These are phyloP conservation scores for Drosophila santomea DNA, from an alignment of 1,140 invertebrate genomes.

Conservation along the genomic window DNA sequence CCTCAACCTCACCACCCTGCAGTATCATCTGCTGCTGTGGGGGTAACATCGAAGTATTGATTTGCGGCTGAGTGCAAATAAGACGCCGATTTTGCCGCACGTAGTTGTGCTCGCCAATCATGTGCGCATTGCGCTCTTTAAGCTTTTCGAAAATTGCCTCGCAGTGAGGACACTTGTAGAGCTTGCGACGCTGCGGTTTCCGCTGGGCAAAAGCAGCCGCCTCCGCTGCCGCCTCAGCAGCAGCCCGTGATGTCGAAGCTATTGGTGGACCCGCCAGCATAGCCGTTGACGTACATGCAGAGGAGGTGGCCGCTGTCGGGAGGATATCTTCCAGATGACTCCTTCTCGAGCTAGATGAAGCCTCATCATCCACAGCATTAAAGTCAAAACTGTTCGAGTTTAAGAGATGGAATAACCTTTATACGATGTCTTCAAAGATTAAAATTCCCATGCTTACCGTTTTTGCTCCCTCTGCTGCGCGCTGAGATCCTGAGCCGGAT, in stretches of 20 bases:
- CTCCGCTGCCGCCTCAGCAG: slow-evolving; percentile 63
- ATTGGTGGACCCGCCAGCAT: slow-evolving; percentile 76
- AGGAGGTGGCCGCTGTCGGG: slow-evolving; percentile 31
- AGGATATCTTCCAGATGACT: slow-evolving; percentile 47
- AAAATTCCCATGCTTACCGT: slow-evolving; percentile 28
- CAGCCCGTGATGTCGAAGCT: slow-evolving; percentile 67
- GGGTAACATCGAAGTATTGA: slow-evolving; percentile 21
- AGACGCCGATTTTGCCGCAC: slow-evolving; percentile 79
- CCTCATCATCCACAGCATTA: slow-evolving; percentile 55
- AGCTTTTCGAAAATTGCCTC: slow-evolving; percentile 70
- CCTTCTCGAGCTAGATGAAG: slow-evolving; percentile 46
- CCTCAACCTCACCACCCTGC: slow-evolving; percentile 39
- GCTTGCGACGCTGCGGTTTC: slow-evolving; percentile 62
- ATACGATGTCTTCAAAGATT: no score
- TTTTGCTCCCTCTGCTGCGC: slow-evolving; percentile 59
- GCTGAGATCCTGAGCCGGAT: slow-evolving; percentile 76
- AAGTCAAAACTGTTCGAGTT: slow-evolving; percentile 68
- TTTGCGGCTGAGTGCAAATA: slow-evolving; percentile 65
- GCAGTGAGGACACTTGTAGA: slow-evolving; percentile 80
- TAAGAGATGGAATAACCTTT: background rate
- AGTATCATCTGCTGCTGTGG: slow-evolving; percentile 41
- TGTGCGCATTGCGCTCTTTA: slow-evolving; percentile 80
- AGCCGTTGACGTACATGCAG: slow-evolving; percentile 70
- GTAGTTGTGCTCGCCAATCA: slow-evolving; percentile 77
- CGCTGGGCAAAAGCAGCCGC: slow-evolving; percentile 58